Evolutionary conservation across 2,113 vertebrate genomes (phyloP), one percentile per base, ranked within the genome.

Genomic region (Choloepus hoffmanni): DNA sequence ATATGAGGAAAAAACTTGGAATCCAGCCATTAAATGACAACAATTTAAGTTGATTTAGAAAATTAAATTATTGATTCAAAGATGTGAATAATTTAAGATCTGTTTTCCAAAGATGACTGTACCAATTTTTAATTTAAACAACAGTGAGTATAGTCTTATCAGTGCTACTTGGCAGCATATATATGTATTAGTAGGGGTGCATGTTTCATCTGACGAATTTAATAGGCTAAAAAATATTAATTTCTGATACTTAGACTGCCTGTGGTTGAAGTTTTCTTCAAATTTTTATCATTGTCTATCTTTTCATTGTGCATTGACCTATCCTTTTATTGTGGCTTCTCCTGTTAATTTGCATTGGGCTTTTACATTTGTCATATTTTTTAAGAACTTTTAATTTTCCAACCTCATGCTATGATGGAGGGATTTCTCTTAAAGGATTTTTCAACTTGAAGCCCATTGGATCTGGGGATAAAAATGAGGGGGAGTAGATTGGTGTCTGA

Each of bases 51-150:
- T 58, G 48, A 45, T 55, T 76, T 70, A 79, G 60, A 60, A 73
- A 72, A 19, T 43, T 72, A 40, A 74, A 50, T 78, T 89, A 83
- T 36, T 77, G 43, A 77, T 88, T 91, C 28, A 89, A 74, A 94
- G 87, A 76, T 88, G 18, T 26, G 28, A 76, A 70, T 63, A 93
- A 90, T 43, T 84, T 79, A 84, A 92, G 40, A 65, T 48, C 24
- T 85, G 24, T 60, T 91, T 95, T 87, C 30, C 24, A 77, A 94
- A 58, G 73, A 83, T n/a, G 82, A 58, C 23, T 5, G 30, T 81
- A 11, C 43, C 43, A 24, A 9, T n/a, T 84, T 89, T 94, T 67
- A 48, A 68, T 40, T 43, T 53, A 87, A 76, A 82, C 55, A 26
- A 43, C 14, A 65, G 14, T 77, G 18, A 60, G 43, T 43, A 73